Evolutionary conservation across 2,797 vertebrate genomes (phyloP), one percentile per base, ranked within the genome.

Genomic region (Coracias cyanogaster): DNA sequence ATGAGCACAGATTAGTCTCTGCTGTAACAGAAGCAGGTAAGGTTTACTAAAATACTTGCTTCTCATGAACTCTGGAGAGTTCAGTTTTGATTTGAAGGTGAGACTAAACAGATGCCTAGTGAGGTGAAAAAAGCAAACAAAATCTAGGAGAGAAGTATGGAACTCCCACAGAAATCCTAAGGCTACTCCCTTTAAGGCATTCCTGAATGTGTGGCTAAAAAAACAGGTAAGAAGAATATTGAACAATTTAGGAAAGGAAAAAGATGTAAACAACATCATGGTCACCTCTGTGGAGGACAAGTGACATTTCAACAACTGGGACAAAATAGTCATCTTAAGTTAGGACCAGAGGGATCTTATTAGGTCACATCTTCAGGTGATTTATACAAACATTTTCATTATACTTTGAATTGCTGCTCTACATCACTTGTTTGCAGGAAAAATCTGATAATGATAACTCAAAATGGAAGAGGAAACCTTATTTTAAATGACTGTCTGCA

Each of bases 91-190:
- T 80, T 60, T 80, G 67, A 31, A 83, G 41, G 48, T 74, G 65
- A 95, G 52, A 95, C 49, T 91, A 82, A 85, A 89, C 67, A 94
- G 79, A 89, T 55, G 74, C 37, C 54, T 64, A 80, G 49, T 11
- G 15, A 81, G 33, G 31, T 89, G 35, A 83, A 96, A 90, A 87
- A 72, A 70, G 37, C 78, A 73, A 92, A 73, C 15, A 46, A 29
- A 82, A 73, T 80, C 57, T 71, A 83, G 28, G 28, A 80, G 39
- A 58, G 7, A 83, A 87, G 45, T 31, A 87, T 3, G 31, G 13
- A 87, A 73, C 79, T 82, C 65, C 64, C 33, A 76, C 20, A 80
- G 64, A 94, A 94, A 92, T 83, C 91, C 57, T 57, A 83, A 52
- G 45, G 58, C 84, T 37, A 66, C 48, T 80, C 71, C 35, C 52